Conservation (phyloP, 2,888 invertebrate genomes). For the Teinopalpus imperialis region DNA sequence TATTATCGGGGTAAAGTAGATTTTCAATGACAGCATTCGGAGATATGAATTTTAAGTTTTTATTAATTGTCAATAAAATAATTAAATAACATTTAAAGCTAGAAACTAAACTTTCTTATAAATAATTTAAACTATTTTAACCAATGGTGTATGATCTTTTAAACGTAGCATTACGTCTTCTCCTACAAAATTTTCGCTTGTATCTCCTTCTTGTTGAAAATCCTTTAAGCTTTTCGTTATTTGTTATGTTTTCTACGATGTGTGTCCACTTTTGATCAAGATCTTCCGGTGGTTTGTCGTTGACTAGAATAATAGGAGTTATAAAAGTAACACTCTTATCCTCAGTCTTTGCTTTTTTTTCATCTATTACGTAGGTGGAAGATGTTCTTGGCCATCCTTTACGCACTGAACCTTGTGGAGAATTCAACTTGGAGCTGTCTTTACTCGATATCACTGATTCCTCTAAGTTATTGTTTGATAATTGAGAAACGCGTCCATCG, state of each 20-base stretch:
- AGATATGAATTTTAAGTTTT: too few relatives aligned
- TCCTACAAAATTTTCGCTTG: slow-evolving; percentile 66
- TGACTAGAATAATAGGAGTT: slow-evolving; percentile 68
- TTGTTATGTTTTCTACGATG: slow-evolving; percentile 50
- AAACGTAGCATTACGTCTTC: slow-evolving; percentile 55
- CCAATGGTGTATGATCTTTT: slow-evolving; percentile 74
- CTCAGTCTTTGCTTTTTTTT: slow-evolving; percentile 38
- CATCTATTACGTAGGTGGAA: slow-evolving; percentile 44
- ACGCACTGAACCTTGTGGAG: slow-evolving; percentile 42
- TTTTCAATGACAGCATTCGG: too few relatives aligned
- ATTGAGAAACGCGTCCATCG: slow-evolving; percentile 45
- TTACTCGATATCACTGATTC: slow-evolving; percentile 50
- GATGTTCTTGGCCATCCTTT: slow-evolving; percentile 49
- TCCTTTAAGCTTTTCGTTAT: slow-evolving; percentile 57
- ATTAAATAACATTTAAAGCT: background rate
- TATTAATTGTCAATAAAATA: too few relatives aligned
- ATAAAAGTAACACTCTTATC: slow-evolving; percentile 40
- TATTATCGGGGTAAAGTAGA: too few relatives aligned
- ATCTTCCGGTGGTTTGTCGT: slow-evolving; percentile 68
- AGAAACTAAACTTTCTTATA: background rate
- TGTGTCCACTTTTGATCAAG: slow-evolving; percentile 64
- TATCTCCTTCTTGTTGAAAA: slow-evolving; percentile 55
- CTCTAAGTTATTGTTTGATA: slow-evolving; percentile 53
- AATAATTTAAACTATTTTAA: slow-evolving; percentile 26
- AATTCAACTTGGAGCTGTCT: slow-evolving; percentile 46